Percentiles rank a stretch among this genome's conserved stretches.
These are phyloP conservation scores for Asarcornis scutulata DNA, from an alignment of 2,113 vertebrate species.

Conservation along the genomic window DNA sequence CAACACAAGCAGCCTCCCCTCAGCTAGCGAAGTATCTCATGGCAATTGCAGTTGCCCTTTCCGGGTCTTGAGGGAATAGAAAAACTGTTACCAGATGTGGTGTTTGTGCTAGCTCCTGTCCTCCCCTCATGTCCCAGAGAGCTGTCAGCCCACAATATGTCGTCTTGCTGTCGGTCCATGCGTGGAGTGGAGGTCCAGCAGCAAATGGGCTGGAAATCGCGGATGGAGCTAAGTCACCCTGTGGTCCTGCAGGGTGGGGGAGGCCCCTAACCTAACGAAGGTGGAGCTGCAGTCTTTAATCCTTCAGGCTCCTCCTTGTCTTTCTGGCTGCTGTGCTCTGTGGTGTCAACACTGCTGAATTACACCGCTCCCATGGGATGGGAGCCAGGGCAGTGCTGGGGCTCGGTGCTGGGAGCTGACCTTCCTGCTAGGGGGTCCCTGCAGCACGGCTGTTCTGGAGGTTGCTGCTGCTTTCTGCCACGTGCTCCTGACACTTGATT, in stretches of 20 bases:
- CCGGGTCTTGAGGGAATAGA: not conserved
- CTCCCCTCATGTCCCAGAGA: not conserved
- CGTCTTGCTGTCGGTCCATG: not conserved
- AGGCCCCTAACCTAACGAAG: not conserved
- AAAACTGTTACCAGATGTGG: not conserved
- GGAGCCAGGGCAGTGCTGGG: not conserved
- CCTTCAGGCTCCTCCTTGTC: not conserved
- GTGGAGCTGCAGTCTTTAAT: not conserved
- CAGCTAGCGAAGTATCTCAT: not conserved
- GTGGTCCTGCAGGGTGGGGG: not conserved
- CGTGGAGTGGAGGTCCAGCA: not conserved
- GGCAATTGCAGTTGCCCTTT: not conserved
- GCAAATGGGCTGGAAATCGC: constrained; percentile 10
- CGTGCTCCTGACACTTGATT: not conserved
- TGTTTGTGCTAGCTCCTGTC: constrained; percentile 8
- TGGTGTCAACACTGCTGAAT: not conserved
- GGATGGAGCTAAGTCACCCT: not conserved
- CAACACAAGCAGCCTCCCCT: not conserved
- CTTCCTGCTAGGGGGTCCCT: not conserved
- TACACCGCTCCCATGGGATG: not conserved
- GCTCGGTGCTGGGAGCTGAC: not conserved
- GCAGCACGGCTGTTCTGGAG: not conserved
- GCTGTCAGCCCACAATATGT: not conserved
- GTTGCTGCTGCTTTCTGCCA: not conserved
- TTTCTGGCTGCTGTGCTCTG: not conserved